These are phyloP conservation scores for Lasioglossum morio DNA, from an alignment of 2,888 invertebrate genomes.

Conservation along the genomic window DNA sequence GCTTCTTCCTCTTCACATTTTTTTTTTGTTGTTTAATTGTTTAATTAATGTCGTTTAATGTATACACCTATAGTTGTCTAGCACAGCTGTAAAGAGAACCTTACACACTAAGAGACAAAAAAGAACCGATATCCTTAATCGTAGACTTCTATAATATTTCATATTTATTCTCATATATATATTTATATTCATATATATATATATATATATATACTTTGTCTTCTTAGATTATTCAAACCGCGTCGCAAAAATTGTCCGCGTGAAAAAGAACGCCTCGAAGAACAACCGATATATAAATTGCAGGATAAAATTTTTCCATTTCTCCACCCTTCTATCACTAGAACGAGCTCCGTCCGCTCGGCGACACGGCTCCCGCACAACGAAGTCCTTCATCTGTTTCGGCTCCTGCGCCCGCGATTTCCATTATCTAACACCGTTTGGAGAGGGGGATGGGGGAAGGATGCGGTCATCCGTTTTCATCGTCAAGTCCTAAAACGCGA, in stretches of 20 bases:
- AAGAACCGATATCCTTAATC: conserved; percentile 70
- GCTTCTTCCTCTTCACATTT: neutral
- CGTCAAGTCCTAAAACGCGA: neutral
- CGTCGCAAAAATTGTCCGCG: conserved; percentile 58
- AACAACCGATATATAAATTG: conserved; percentile 71
- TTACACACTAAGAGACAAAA: conserved; percentile 75
- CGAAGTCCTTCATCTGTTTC: neutral
- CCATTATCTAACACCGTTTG: neutral
- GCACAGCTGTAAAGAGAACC: conserved; percentile 83
- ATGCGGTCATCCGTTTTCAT: neutral
- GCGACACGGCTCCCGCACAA: conserved; percentile 42
- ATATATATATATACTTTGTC: conserved; percentile 61
- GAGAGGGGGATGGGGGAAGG: neutral
- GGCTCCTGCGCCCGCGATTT: neutral
- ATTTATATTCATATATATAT: conserved; percentile 42
- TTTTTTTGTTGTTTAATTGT: conserved; percentile 28
- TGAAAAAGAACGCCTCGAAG: conserved; percentile 67
- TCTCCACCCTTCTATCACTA: conserved; percentile 60
- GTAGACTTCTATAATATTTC: conserved; percentile 69
- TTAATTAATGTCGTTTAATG: conserved; percentile 47
- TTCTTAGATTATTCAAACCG: conserved; percentile 67
- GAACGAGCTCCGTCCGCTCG: conserved; percentile 60
- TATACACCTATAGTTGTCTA: conserved; percentile 81
- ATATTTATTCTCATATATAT: conserved; percentile 64
- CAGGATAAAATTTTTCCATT: conserved; percentile 62